Percentiles rank a stretch among this genome's conserved stretches.
These are phyloP conservation scores for Theretra japonica DNA, from an alignment of 2,888 invertebrate genomes.

Conservation along the genomic window DNA sequence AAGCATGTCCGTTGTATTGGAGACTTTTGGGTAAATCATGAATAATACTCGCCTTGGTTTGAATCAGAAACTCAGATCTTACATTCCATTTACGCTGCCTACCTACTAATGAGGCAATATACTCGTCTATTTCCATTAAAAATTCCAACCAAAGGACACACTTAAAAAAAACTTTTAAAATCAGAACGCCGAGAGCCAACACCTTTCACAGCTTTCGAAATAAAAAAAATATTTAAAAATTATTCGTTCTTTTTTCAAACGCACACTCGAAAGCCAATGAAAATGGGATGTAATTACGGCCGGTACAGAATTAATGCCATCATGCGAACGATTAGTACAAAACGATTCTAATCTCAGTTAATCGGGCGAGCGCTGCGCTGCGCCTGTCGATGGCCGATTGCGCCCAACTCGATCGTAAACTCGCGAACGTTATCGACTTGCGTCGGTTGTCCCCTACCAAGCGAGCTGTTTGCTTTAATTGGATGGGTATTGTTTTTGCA, in stretches of 20 bases:
- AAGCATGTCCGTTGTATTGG: too few species aligned
- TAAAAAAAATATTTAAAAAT: too few species aligned
- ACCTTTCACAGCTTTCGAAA: background rate
- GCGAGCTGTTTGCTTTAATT: background rate
- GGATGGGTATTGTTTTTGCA: slow-evolving; percentile 1
- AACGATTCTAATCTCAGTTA: slow-evolving; percentile 56
- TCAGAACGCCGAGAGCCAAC: background rate
- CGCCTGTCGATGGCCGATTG: slow-evolving; percentile 61
- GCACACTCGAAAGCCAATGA: background rate
- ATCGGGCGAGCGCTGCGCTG: slow-evolving; percentile 45
- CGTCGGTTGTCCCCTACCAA: slow-evolving; percentile 39
- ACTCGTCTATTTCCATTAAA: too few species aligned
- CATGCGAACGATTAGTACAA: slow-evolving; percentile 46
- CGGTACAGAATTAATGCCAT: slow-evolving; percentile 13
- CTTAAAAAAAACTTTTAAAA: too few species aligned
- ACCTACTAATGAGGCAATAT: too few species aligned
- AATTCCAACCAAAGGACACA: too few species aligned
- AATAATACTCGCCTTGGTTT: too few species aligned
- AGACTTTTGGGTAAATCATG: too few species aligned
- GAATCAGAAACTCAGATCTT: too few species aligned
- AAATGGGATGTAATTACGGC: background rate
- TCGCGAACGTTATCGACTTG: slow-evolving; percentile 69
- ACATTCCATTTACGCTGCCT: too few species aligned
- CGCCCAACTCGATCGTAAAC: slow-evolving; percentile 75
- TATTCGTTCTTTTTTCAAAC: background rate